Conservation (phyloP, 1,140 invertebrate genomes). For the Ganaspis sp. region DNA sequence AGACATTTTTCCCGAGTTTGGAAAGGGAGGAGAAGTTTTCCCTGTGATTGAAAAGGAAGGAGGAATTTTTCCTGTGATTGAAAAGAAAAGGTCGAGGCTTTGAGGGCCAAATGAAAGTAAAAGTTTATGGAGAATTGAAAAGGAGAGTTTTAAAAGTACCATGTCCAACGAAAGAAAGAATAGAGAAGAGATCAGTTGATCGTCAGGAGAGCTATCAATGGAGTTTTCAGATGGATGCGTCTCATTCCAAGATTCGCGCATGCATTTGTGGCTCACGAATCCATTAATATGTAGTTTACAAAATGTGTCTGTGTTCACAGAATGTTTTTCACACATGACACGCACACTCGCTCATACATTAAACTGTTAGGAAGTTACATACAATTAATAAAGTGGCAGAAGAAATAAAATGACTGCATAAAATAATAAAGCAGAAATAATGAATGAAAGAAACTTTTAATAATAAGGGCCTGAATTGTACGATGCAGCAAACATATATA, state of each 20-base stretch:
- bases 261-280: background rate
- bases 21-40: too few relatives aligned
- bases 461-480: constrained; percentile 15
- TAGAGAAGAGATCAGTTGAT: background rate
- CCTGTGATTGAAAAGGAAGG: background rate
- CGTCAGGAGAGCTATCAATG: constrained; percentile 32
- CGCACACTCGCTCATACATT: constrained; percentile 27
- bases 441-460: constrained; percentile 28
- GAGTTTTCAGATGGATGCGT: constrained; percentile 8
- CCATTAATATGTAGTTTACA: background rate
- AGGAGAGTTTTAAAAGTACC: too few relatives aligned
- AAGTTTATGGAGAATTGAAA: too few relatives aligned
- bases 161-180: constrained; percentile 12
- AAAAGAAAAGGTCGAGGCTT: background rate
- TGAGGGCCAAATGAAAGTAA: background rate
- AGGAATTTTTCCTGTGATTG: background rate
- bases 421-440: constrained; percentile 1
- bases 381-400: background rate
- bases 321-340: constrained; percentile 26
- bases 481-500: constrained; percentile 54
- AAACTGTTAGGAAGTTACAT: constrained; percentile 20
- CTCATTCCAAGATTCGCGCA: constrained; percentile 21
- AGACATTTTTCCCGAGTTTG: too few relatives aligned
- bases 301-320: constrained; percentile 17
- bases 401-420: too few relatives aligned